These are phyloP conservation scores for Acanthosepion pharaonis DNA, from an alignment of 2,888 invertebrate species.

Conservation along the genomic window DNA sequence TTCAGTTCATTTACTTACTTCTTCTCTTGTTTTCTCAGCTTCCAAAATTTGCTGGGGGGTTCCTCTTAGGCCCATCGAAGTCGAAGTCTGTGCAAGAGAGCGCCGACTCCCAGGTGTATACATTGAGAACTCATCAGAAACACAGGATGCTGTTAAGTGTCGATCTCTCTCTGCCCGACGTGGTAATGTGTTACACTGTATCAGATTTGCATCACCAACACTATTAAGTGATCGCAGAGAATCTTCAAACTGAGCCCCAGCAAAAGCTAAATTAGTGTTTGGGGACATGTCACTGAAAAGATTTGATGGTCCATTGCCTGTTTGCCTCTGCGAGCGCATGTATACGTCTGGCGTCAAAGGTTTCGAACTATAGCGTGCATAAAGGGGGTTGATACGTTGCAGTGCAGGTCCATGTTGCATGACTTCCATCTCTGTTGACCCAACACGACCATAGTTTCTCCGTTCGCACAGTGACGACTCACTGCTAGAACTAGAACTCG, in stretches of 20 bases:
- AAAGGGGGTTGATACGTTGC: conserved; percentile 40
- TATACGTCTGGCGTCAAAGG: not conserved
- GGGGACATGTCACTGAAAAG: conserved; percentile 56
- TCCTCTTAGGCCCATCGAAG: not conserved
- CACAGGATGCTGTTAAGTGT: not conserved
- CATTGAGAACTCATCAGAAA: conserved; percentile 45
- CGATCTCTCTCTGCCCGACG: conserved; percentile 48
- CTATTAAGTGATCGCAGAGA: conserved; percentile 60
- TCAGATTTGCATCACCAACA: conserved; percentile 64
- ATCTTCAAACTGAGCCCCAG: conserved; percentile 55
- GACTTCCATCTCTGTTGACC: not conserved
- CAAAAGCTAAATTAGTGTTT: conserved; percentile 64
- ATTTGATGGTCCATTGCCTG: conserved; percentile 38
- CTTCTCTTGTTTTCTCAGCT: conserved; percentile 68
- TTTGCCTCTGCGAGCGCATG: conserved; percentile 14
- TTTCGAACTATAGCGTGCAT: conserved; percentile 15
- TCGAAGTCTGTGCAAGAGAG: not conserved
- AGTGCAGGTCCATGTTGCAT: conserved; percentile 44
- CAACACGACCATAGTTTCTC: not conserved
- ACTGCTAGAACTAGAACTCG: conserved; percentile 62
- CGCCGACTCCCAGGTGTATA: not conserved
- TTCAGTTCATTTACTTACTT: conserved; percentile 56
- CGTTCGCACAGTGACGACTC: conserved; percentile 60
- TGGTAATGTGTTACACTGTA: conserved; percentile 52
- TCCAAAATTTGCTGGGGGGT: conserved; percentile 58